Conservation (phyloP, 2,888 invertebrate genomes). For the Diloba caeruleocephala region DNA sequence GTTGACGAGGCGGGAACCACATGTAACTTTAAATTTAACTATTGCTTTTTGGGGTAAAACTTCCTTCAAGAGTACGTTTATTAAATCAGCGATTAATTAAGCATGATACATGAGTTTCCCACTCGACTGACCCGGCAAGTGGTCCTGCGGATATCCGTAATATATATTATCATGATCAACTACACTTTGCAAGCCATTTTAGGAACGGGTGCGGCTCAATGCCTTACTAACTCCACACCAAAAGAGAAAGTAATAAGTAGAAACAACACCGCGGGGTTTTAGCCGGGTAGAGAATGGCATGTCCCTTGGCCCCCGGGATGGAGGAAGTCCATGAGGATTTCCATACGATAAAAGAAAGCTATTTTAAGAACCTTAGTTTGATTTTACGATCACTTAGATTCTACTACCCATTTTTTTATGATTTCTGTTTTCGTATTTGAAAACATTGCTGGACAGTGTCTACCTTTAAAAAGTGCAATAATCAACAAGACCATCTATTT, state of each 20-base stretch:
- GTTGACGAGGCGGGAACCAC: slow-evolving; percentile 29
- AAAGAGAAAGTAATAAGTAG: too few relatives aligned
- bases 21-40: slow-evolving; percentile 1
- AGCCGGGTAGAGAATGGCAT: too few relatives aligned
- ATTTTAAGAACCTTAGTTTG: slow-evolving; percentile 29
- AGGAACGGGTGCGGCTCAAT: too few relatives aligned
- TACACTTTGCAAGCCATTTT: slow-evolving; percentile 30
- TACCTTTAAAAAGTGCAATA: slow-evolving; percentile 14
- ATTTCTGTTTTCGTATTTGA: slow-evolving; percentile 4
- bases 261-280: too few relatives aligned
- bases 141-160: slow-evolving; percentile 7
- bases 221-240: too few relatives aligned
- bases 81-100: slow-evolving; percentile 1
- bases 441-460: neutral
- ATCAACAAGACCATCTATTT: neutral
- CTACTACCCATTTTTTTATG: slow-evolving; percentile 18
- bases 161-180: slow-evolving; percentile 30
- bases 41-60: slow-evolving; percentile 14
- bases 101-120: neutral
- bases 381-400: slow-evolving; percentile 32
- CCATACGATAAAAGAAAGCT: too few relatives aligned
- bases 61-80: slow-evolving; percentile 1
- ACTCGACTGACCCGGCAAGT: slow-evolving; percentile 19
- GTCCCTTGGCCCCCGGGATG: too few relatives aligned
- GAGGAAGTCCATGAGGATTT: too few relatives aligned